A percentile compares a stretch with the other conserved stretches of the same genome.
phyloP scores from a whole-genome alignment of 1,140 invertebrate species.

The Lucilia cuprina region DNA sequence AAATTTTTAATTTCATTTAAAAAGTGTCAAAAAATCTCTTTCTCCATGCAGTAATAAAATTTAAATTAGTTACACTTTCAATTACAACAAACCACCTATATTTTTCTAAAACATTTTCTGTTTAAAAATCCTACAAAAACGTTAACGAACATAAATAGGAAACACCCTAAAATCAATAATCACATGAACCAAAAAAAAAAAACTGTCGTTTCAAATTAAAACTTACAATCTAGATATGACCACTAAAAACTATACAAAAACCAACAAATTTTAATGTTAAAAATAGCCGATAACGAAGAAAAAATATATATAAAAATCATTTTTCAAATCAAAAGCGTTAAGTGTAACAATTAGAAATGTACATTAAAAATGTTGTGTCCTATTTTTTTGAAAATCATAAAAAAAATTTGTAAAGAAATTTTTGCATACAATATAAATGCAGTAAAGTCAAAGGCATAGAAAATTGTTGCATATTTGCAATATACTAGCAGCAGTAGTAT shows the following conservation, averaged over 20 bases:
- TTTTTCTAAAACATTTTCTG: background rate
- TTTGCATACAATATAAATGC: slow-evolving; percentile 31
- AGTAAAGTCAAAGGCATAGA: background rate
- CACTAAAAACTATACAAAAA: slow-evolving; percentile 14
- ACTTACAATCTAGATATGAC: background rate
- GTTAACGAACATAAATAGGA: background rate
- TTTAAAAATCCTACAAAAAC: background rate
- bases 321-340: slow-evolving; percentile 23
- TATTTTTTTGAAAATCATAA: background rate
- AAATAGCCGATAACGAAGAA: background rate
- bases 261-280: background rate
- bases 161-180: slow-evolving; percentile 18
- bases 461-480: slow-evolving; percentile 25
- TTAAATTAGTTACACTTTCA: slow-evolving; percentile 16
- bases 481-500: too few relatives aligned
- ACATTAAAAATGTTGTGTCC: background rate
- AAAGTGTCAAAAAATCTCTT: background rate
- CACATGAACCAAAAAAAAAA: background rate
- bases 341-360: slow-evolving; percentile 22
- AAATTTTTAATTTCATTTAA: background rate
- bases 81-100: slow-evolving; percentile 23
- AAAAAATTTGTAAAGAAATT: background rate
- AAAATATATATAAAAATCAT: background rate
- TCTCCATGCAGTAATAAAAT: background rate
- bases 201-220: slow-evolving; percentile 14